phyloP scores from a whole-genome alignment of 1,140 invertebrate species.

The Anoplolepis gracilipes region DNA sequence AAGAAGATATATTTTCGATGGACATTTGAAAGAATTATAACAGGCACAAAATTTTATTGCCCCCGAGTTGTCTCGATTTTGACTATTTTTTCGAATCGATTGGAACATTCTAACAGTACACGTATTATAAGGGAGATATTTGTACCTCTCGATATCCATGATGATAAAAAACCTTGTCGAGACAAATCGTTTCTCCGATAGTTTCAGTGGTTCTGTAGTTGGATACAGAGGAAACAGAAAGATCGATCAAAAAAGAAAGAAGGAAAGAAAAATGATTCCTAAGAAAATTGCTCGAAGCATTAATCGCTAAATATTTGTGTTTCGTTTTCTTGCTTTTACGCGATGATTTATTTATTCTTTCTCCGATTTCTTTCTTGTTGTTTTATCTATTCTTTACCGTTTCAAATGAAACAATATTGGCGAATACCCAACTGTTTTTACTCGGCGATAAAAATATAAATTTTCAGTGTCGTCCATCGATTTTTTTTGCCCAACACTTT shows the following conservation, averaged over 20 bases:
- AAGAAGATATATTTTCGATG: neutral
- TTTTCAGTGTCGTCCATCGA: neutral
- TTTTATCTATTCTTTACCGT: too few species aligned
- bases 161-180: slow-evolving; percentile 24
- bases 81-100: slow-evolving; percentile 20
- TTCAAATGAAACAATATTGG: too few species aligned
- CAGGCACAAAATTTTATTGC: neutral
- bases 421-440: too few species aligned
- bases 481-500: slow-evolving; percentile 37
- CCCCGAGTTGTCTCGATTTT: neutral
- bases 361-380: too few species aligned
- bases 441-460: too few species aligned
- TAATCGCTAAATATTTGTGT: neutral
- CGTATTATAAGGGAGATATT: slow-evolving; percentile 22
- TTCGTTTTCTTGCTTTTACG: neutral
- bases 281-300: neutral
- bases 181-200: slow-evolving; percentile 19
- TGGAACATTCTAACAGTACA: neutral
- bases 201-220: slow-evolving; percentile 12
- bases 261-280: neutral
- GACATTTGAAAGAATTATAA: neutral
- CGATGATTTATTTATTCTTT: neutral
- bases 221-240: neutral
- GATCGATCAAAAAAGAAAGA: neutral
- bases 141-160: slow-evolving; percentile 1